phyloP scores from a whole-genome alignment of 2,113 vertebrate genomes.

The Percopsis transmontana region DNA sequence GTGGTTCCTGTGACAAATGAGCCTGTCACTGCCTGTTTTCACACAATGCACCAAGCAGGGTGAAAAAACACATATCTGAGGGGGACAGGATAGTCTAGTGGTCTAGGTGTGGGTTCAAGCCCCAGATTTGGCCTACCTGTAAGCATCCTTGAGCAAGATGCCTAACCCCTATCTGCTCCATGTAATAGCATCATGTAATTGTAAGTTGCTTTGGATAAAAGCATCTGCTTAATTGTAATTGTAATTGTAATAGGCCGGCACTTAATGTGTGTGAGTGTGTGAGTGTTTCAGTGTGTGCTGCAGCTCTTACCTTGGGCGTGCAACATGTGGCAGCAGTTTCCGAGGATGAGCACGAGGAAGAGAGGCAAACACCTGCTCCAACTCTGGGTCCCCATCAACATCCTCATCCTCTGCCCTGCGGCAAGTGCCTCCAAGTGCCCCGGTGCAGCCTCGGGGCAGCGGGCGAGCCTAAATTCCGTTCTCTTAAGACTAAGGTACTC shows the following conservation, averaged over 20 bases:
- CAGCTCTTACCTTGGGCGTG: slow-evolving; percentile 72
- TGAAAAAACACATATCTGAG: not conserved
- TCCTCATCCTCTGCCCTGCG: slow-evolving; percentile 23
- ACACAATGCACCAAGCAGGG: slow-evolving; percentile 1
- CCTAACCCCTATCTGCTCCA: too few species aligned
- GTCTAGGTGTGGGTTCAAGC: too few species aligned
- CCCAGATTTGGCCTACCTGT: too few species aligned
- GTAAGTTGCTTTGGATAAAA: too few species aligned
- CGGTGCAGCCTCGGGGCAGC: slow-evolving; percentile 8
- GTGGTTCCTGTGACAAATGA: slow-evolving; percentile 21
- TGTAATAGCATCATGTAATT: too few species aligned
- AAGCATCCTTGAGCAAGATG: too few species aligned
- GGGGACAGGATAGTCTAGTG: not conserved
- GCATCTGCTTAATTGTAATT: not conserved
- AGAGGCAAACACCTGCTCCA: slow-evolving; percentile 38
- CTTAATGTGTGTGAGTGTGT: not conserved
- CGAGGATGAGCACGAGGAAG: slow-evolving; percentile 58
- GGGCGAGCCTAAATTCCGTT: slow-evolving; percentile 26
- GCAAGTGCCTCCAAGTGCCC: slow-evolving; percentile 28
- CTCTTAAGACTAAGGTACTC: slow-evolving; percentile 21
- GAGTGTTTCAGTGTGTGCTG: not conserved
- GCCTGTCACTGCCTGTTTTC: slow-evolving; percentile 11
- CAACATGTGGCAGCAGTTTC: slow-evolving; percentile 74
- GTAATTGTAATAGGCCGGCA: too few species aligned
- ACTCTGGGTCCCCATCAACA: slow-evolving; percentile 26